Evolutionary conservation across 2,113 vertebrate genomes (phyloP).

Genomic region (Tretioscincus oriximinensis): DNA sequence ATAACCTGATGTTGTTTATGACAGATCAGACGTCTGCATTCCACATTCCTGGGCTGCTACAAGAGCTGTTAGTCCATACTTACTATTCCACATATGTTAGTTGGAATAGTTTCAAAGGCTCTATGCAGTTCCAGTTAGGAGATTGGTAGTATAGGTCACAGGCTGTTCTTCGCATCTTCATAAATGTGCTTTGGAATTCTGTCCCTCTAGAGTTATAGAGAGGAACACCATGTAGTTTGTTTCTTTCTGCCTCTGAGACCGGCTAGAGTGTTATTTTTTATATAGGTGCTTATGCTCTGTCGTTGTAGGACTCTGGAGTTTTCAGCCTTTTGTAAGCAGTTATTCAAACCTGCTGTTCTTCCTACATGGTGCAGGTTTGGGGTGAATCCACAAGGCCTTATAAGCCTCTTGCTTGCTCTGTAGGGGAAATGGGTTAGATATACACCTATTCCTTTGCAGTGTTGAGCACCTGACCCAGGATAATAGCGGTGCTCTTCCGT

Average conservation of each 20-base stretch:
- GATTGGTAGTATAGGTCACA: background rate
- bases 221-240: background rate
- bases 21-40: constrained; percentile 43
- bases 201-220: background rate
- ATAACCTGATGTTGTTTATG: constrained; percentile 19
- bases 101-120: constrained; percentile 24
- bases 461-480: background rate
- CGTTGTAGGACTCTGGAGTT: background rate
- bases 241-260: background rate
- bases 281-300: background rate
- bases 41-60: constrained; percentile 3
- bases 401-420: background rate
- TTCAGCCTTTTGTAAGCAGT: background rate
- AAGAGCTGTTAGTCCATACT: constrained; percentile 43
- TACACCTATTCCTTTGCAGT: constrained; percentile 2
- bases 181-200: background rate
- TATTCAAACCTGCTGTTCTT: background rate
- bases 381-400: background rate
- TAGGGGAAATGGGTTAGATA: background rate
- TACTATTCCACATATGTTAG: constrained; percentile 28
- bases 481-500: background rate
- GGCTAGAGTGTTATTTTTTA: background rate
- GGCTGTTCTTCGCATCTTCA: background rate
- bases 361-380: background rate
- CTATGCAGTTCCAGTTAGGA: background rate